Base-by-base conservation (phyloP, 2,797 vertebrate species). In the Fistularia tabacaria region DNA sequence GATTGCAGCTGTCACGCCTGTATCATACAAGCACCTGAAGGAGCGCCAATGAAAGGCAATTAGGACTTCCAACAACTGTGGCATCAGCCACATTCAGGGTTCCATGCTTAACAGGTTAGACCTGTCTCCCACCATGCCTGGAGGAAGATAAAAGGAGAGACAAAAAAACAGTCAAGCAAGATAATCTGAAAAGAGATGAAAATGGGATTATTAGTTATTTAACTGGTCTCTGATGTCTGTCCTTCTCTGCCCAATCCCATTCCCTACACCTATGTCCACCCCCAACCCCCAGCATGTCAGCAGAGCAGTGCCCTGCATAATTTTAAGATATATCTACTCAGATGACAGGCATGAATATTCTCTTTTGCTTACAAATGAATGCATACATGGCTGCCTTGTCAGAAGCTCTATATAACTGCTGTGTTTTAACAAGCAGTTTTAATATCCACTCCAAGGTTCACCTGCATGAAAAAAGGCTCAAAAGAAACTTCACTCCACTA, bases 21-120 rank as follows among this genome's bases (percentile, higher is more conserved):
- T 92, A 9, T 92, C 91, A 73, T 91, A 91, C 61, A 91, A 88
- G 77, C 74, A 89, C 61, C 81, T 92, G 65, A 89, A 54, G 49
- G 88, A 83, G 46, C 71, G 36, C 3, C 62, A 83, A 55, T 87
- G 70, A 88, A 67, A 52, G 36, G 49, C 75, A 54, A 51, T 47
- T 9, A 36, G 66, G 73, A 64, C 64, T 46, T 55, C 9, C 47
- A 62, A 45, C 68, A 46, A 46, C 53, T 7, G 52, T 45, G 53
- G 53, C 51, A 25, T 25, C 25, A 48, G 47, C 60, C 47, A 50
- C 67, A 52, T 64, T 69, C 62, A 76, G 75, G 72, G 68, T 57
- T 58, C 59, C 9, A 2, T 41, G 51, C 50, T 63, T 36, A n/a
- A 38, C 66, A 36, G 25, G 64, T 59, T 64, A 36, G 50, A 62